A percentile compares a stretch with the other conserved stretches of the same genome.
Evolutionary conservation across 2,113 vertebrate species (phyloP).

Genomic region (Sceloporus undulatus): DNA sequence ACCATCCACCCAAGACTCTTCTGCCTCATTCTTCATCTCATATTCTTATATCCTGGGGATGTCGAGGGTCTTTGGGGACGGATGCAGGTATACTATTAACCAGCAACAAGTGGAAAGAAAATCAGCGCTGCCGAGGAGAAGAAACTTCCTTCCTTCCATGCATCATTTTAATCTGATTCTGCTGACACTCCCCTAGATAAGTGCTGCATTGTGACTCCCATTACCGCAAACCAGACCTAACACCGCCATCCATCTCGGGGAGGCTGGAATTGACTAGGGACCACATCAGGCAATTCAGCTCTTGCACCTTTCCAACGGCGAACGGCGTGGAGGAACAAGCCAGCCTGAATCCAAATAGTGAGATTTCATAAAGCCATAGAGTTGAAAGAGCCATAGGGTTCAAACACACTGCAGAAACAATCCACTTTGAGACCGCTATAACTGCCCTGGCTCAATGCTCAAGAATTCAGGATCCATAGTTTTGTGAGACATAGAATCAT

Average conservation of each 20-base stretch:
- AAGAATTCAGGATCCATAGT: no score
- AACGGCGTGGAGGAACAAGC: not conserved
- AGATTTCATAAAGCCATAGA: no score
- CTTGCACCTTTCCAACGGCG: not conserved
- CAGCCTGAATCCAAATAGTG: not conserved
- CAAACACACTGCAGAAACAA: no score
- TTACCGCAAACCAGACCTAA: slow-evolving; percentile 28
- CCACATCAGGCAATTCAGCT: not conserved
- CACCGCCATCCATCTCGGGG: slow-evolving; percentile 22
- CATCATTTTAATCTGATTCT: slow-evolving; percentile 38
- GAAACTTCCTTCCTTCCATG: slow-evolving; percentile 1
- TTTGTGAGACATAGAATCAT: no score
- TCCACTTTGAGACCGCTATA: no score
- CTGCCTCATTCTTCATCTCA: not conserved
- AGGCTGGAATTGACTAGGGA: slow-evolving; percentile 12
- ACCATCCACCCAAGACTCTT: not conserved
- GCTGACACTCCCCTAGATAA: slow-evolving; percentile 35
- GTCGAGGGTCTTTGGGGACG: not conserved
- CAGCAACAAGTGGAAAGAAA: not conserved
- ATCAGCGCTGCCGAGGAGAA: not conserved
- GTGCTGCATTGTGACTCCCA: slow-evolving; percentile 24
- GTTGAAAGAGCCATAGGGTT: no score
- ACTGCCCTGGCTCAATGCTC: no score
- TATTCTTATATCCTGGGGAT: not conserved
- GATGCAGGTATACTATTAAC: not conserved